Evolutionary conservation across 2,113 vertebrate genomes (phyloP), one percentile per base, ranked within the genome.

Genomic region (Furnarius figulus): DNA sequence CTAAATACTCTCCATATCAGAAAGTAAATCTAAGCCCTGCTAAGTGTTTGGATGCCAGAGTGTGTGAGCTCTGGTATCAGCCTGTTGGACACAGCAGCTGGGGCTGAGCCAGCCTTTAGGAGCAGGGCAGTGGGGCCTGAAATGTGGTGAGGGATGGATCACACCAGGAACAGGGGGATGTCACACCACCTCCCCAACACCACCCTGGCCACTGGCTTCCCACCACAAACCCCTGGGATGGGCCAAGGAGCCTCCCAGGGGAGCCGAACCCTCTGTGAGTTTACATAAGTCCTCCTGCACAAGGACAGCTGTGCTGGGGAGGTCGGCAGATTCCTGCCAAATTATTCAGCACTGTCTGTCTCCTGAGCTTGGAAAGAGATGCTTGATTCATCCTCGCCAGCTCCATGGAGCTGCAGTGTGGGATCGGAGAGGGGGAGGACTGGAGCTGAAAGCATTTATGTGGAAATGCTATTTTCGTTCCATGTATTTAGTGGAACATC

Each of bases 341-440:
- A 90, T 88, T 88, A 88, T 86, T 93, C 95, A 96, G 93, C 93
- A 88, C 47, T 78, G 93, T 88, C 96, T 93, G 90, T 88, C 90
- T 96, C 83, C 90, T 7, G 44, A 65, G 80, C 2, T 89, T 3
- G 73, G 95, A 49, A 67, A 88, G 86, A 92, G 85, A 70, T 1
- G 9, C 30, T 94, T 31, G 90, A 80, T 89, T 77, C 93, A 88
- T 59, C 82, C 67, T 40, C 19, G 53, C 28, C 95, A 90, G 92
- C 90, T 53, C 79, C 25, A 10, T 2, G 21, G 67, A 87, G 85
- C 93, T 56, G 91, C 76, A n/a, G 73, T 6, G 93, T 93, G 95
- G 83, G 92, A 88, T 84, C 39, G 0, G 12, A 13, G 58, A 30
- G 50, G 88, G 76, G 85, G 68, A 93, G 72, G 92, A 47, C 39